Evolutionary conservation across 2,888 invertebrate genomes (phyloP).

Genomic region (Plagodis pulveraria): DNA sequence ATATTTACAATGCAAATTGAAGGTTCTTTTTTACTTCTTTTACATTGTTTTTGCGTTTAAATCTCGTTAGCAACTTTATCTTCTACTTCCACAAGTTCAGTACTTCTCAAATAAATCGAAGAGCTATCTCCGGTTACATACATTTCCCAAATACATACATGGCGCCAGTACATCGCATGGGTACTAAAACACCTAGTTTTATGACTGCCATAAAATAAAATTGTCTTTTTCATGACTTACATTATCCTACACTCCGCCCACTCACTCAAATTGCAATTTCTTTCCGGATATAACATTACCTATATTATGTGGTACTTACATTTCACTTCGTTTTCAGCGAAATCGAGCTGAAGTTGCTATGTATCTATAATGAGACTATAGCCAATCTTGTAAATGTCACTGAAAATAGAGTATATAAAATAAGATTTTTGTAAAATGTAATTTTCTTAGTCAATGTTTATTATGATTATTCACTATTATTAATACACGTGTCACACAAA

Average conservation of each 20-base stretch:
- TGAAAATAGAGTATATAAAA: no score
- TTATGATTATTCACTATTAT: no score
- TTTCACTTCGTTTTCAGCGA: no score
- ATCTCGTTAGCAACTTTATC: background rate
- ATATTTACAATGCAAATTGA: slow-evolving; percentile 34
- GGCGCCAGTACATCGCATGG: slow-evolving; percentile 26
- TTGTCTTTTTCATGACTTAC: slow-evolving; percentile 56
- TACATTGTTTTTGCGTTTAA: slow-evolving; percentile 1
- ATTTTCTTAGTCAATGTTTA: no score
- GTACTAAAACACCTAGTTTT: slow-evolving; percentile 51
- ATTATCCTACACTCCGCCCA: slow-evolving; percentile 48
- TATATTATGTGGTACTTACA: slow-evolving; percentile 7
- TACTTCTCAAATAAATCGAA: slow-evolving; percentile 22
- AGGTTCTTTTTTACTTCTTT: slow-evolving; percentile 14
- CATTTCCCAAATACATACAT: slow-evolving; percentile 18
- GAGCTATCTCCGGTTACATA: slow-evolving; percentile 19
- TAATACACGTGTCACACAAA: background rate
- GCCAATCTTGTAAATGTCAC: no score
- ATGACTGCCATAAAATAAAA: slow-evolving; percentile 57
- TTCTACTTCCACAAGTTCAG: background rate
- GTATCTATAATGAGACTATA: no score
- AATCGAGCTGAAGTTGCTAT: no score
- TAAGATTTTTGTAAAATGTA: no score
- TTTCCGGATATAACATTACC: slow-evolving; percentile 34
- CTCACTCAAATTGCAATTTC: slow-evolving; percentile 50